Conservation (phyloP, 2,888 invertebrate species). For the Scaptomyza reducta region DNA sequence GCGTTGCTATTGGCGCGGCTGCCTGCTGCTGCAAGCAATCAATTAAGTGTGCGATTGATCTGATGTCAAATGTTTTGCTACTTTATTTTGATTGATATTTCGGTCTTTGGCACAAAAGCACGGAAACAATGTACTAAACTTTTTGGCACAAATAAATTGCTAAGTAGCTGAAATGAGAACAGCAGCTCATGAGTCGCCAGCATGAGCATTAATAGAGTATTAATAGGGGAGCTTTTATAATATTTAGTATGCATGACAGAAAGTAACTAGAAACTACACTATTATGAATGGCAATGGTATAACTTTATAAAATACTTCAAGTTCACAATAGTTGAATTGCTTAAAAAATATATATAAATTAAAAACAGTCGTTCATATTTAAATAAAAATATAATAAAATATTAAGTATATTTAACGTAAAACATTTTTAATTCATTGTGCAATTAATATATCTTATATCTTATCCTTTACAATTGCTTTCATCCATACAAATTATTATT, state of each 20-base stretch:
- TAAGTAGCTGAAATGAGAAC: background rate
- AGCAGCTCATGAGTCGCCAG: slow-evolving; percentile 26
- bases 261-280: slow-evolving; percentile 8
- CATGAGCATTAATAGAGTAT: slow-evolving; percentile 29
- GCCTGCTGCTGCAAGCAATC: slow-evolving; percentile 53
- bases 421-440: no score
- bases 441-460: no score
- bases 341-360: no score
- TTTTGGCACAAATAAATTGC: slow-evolving; percentile 9
- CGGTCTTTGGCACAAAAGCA: slow-evolving; percentile 11
- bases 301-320: no score
- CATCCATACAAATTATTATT: background rate
- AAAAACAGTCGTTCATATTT: no score
- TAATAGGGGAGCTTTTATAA: slow-evolving; percentile 27
- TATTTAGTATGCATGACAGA: slow-evolving; percentile 48
- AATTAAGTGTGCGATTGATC: slow-evolving; percentile 56
- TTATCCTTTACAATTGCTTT: background rate
- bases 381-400: no score
- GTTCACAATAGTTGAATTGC: no score
- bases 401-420: no score
- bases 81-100: slow-evolving; percentile 64
- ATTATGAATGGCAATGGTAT: no score
- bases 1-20: slow-evolving; percentile 1
- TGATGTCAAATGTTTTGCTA: slow-evolving; percentile 58
- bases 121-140: background rate